Base-by-base conservation (phyloP, 2,888 invertebrate genomes). In the Lithophane ornitopus region DNA sequence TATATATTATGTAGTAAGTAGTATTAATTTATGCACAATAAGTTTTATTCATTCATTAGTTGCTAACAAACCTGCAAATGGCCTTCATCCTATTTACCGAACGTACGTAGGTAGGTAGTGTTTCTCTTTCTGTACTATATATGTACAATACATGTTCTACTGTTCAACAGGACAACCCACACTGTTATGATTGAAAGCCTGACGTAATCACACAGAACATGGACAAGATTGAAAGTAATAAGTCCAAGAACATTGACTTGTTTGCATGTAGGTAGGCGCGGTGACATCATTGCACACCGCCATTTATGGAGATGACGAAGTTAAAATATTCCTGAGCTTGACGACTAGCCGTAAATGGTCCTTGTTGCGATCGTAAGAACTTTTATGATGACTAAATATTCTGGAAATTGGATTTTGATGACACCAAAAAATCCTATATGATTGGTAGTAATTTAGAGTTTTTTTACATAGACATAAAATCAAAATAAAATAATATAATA, bases 261-360 rank as follows among this genome's bases (percentile, higher is more conserved):
- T 82, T 81, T 75, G 77, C 69, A 79, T 81, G 87, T 85, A 84
- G 82, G 87, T 85, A 84, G 82, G 86, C 73, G 81, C 70, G 74
- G 81, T 91, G 92, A 92, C 91, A 91, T 92, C 92, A 92, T 62
- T 71, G 67, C 77, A 52, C 77, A 52, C 54, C 46, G 65, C 79
- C 87, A 49, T 90, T 73, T 88, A 82, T 61, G 87, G 90, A 85
- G 86, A 90, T 81, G 88, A 86, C 81, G 82, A 74, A 66, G 56
- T 74, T 74, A 70, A 76, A 67, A 80, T 77, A 82, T 81, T 66
- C 79, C 82, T 52, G 52, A 52, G 52, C 52, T 52, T 77, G 69
- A 68, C 59, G 70, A 70, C 76, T 16, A 46, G 58, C 89, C 84
- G 71, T 86, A 87, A 54, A 79, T 83, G 85, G 89, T 28, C 56